A percentile compares a stretch with the other conserved stretches of the same genome.
phyloP scores from a whole-genome alignment of 2,113 vertebrate genomes.

The Chloropsis cyanopogon region DNA sequence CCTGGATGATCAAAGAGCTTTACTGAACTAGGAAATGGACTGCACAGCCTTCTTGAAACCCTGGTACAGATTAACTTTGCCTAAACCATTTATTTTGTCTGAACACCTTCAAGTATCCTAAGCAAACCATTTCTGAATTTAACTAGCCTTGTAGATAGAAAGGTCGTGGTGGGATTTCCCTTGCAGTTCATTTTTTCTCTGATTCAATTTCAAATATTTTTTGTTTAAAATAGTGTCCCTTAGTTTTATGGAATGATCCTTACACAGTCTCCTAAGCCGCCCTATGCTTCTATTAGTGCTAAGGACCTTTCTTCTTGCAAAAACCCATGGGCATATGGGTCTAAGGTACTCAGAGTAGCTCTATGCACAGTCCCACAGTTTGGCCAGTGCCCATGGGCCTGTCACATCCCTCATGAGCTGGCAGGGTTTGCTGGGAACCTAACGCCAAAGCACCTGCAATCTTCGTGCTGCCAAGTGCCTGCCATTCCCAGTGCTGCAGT shows the following conservation, averaged over 20 bases:
- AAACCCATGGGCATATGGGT: neutral
- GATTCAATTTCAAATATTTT: neutral
- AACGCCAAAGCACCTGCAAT: neutral
- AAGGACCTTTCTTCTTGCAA: neutral
- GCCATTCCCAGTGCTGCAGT: neutral
- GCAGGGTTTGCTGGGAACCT: neutral
- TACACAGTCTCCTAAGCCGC: neutral
- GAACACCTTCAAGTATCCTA: neutral
- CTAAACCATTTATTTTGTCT: neutral
- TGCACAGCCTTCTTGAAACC: neutral
- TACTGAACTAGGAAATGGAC: neutral
- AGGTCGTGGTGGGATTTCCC: neutral
- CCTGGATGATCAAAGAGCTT: neutral
- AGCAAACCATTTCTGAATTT: neutral
- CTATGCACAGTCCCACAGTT: neutral
- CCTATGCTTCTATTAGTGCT: neutral
- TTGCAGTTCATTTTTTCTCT: neutral
- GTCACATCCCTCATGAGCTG: neutral
- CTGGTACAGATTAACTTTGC: rapidly evolving
- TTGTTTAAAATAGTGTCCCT: neutral
- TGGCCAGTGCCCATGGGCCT: rapidly evolving
- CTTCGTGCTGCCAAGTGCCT: neutral
- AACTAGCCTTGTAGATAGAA: neutral
- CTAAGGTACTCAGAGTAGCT: neutral
- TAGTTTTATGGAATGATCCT: neutral